Base-by-base conservation (phyloP, 2,797 vertebrate genomes). In the Eulemur coronatus region DNA sequence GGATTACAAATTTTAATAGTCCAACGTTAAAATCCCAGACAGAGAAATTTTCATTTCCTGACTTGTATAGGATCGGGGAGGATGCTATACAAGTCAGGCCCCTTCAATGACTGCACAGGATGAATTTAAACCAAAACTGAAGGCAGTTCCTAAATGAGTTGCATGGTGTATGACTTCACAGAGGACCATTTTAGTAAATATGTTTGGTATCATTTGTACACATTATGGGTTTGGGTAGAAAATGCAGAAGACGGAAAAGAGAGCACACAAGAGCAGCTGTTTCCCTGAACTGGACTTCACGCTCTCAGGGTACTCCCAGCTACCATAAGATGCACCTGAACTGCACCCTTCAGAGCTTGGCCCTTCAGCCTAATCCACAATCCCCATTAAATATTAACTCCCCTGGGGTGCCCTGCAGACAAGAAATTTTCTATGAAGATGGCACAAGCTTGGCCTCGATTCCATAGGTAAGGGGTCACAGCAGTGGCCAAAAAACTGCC, bases 41-140 rank as follows among this genome's bases (percentile, higher is more conserved):
- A 93, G n/a, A 89, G 59, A 78, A 81, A 93, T 7, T 67, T 80
- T 85, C 48, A 73, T 90, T 67, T 89, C 85, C 84, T 59, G 28
- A 86, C 22, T 57, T 57, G 55, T 57, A 9, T 7, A 57, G 80
- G 22, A 7, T 1, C 0, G 82, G 70, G 48, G 72, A 95, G 55
- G 69, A 38, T 91, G 76, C 26, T 82, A 65, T 48, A 35, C 12
- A 48, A 4, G 38, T n/a, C 1, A 57, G n/a, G 67, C 35, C 67
- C 61, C 35, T 22, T n/a, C 3, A 30, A 59, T 63, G 55, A 61
- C 61, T 48, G 52, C 72, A 94, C 76, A 22, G 38, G 55, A n/a
- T n/a, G 55, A 90, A 85, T 7, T 84, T 38, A 80, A 79, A 65
- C 38, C 69, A n/a, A 85, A 94, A 57, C 5, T 57, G 86, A 96